Base-by-base conservation (phyloP, 64 coral and sea anemone species). In the Montipora sp. region DNA sequence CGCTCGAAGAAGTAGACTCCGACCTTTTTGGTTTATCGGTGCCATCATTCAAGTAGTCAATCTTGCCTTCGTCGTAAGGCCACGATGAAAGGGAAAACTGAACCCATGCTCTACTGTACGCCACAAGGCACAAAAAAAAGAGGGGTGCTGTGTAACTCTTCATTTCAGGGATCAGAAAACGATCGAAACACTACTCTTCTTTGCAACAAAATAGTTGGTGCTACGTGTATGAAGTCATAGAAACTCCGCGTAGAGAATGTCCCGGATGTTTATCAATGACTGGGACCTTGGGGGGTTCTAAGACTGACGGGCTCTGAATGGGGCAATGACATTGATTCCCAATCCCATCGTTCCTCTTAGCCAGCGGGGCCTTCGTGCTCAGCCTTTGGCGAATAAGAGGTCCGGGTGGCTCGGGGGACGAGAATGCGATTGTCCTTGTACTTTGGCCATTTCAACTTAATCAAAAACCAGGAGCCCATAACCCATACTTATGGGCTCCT, bases 141-240 rank as follows among this genome's bases (percentile, higher is more conserved):
- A 50, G 47, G 73, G 51, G 47, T n/a, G 7, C 46, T 23, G 65
- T 71, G 3, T n/a, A 85, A 69, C 47, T 47, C 44, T n/a, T 72
- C 82, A 85, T 85, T 71, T 67, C 15, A 19, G 44, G 63, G 22
- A 13, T 36, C 53, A 57, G 53, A 57, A 0, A 57, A 8, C 0
- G 7, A 11, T 57, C 5, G 53, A 6, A 57, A 8, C 2, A 57
- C 11, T 8, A 11, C 11, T 6, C 11, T 57, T 57, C 11, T 57
- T 36, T 36, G 36, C 7, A 57, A 57, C 59, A 22, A 44, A 12
- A 84, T 84, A 47, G 15, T 48, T 84, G 65, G 1, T 65, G 71
- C 46, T 48, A 8, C 8, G 45, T 85, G 65, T 85, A 85, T 71
- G 61, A 49, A 48, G 82, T 85, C 82, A 85, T 85, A 47, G 65